Base-by-base conservation (phyloP, 1,140 invertebrate genomes). In the Bombus ignitus region DNA sequence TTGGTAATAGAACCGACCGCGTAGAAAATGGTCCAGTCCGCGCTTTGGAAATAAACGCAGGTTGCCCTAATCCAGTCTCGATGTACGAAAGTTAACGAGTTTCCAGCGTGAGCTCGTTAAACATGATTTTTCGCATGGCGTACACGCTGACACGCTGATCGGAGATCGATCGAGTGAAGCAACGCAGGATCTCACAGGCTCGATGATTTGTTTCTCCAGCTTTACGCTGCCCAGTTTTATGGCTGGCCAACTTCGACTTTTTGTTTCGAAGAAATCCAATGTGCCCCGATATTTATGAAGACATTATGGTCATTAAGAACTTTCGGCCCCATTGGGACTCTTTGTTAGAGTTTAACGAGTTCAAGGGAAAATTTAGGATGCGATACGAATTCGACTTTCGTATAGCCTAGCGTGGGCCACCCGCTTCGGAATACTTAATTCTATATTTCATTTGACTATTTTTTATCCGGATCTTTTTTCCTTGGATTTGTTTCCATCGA, bases 21-120 rank as follows among this genome's bases (percentile, higher is more conserved):
- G 71, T 82, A 76, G 79, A 86, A 88, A 88, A 88, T 86, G 87
- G 42, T 71, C 77, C 65, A 79, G 74, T 81, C 76, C 65, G 70
- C 59, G 85, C 70, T 86, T 76, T 80, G 80, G 84, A 87, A 87
- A 88, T 86, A 59, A 32, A 80, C 39, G n/a, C n/a, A 53, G 80
- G 44, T 22, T 73, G 12, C 18, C 47, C 76, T 39, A 25, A 66
- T 80, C 83, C 75, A 35, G 62, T 35, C 75, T 59, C 65, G 15
- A 53, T 62, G 75, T 59, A 84, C 83, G 42, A 85, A 80, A 80
- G 53, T 85, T 47, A 85, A 85, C 83, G 77, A 85, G 83, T 80
- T 85, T 80, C 68, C 57, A 80, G 12, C 76, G 77, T 35, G 68
- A 85, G 53, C 83, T 85, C 83, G 83, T 85, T 85, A 85, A 44